Base-by-base conservation (phyloP, 2,113 vertebrate species). In the Psephotus haematonotus region DNA sequence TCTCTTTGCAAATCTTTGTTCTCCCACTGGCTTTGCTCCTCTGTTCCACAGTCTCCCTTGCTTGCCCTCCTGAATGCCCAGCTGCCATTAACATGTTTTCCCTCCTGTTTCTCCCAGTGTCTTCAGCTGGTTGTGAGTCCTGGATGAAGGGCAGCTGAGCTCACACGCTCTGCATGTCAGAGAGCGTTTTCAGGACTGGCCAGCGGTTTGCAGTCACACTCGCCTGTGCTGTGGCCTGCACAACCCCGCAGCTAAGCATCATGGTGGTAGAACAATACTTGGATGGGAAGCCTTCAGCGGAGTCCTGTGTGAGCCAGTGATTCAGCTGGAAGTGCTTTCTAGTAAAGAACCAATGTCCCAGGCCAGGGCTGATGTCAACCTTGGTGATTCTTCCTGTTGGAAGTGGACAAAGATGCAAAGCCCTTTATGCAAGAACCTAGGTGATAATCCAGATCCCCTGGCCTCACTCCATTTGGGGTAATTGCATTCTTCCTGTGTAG, bases 61-160 rank as follows among this genome's bases (percentile, higher is more conserved):
- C 69, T 75, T 41, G 65, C 72, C 65, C 39, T 60, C 0, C 2
- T 86, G 47, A 82, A 62, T 33, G 57, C 31, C 79, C 85, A 92
- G 78, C 87, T 91, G 87, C 41, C 59, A 9, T 74, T 72, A 86
- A 77, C 25, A 46, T 78, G 74, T 93, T 94, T 88, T 76, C 17
- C n/a, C 78, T 39, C 52, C 37, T 85, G 70, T 87, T 94, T 95
- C 78, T 33, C 0, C 74, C 63, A 6, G 25, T n/a, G 46, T 94
- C 75, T 77, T 91, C 84, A 82, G 81, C 82, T 96, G 93, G 79
- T 80, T 88, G 87, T 88, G 92, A 85, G 82, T 85, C 82, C 50
- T 91, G 92, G 76, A 79, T 29, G 70, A 72, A 86, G 50, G 86
- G 82, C 84, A 88, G 75, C 67, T 86, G 93, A 75, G 37, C 53